Conservation (phyloP, 1,140 invertebrate genomes). For the Brachionus koreanus region DNA sequence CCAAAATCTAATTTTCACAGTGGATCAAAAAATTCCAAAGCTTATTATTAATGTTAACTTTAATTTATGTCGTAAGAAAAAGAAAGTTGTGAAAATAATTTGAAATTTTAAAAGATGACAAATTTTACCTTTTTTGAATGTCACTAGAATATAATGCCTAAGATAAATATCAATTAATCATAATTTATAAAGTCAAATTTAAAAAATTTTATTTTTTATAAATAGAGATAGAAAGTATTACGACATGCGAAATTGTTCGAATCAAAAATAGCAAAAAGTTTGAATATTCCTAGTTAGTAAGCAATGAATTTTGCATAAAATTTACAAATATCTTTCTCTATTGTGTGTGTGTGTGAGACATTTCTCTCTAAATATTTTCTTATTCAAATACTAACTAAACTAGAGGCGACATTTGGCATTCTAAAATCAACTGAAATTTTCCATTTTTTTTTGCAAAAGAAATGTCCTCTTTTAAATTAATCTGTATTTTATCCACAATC, state of each 20-base stretch:
- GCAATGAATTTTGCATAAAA: not conserved
- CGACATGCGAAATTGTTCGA: not conserved
- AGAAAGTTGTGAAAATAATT: too few species aligned
- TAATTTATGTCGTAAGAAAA: too few species aligned
- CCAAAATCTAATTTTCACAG: too few species aligned
- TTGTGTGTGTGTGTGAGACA: not conserved
- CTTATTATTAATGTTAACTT: too few species aligned
- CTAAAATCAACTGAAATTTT: too few species aligned
- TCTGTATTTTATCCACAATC: not conserved
- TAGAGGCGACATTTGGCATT: not conserved
- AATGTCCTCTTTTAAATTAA: not conserved
- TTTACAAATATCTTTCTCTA: not conserved
- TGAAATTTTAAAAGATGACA: too few species aligned
- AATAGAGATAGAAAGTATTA: not conserved
- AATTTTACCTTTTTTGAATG: too few species aligned
- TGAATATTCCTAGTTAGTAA: not conserved
- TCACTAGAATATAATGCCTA: not conserved
- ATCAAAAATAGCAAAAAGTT: not conserved
- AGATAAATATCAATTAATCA: slow-evolving; percentile 1
- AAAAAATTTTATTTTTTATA: not conserved
- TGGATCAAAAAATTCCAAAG: too few species aligned
- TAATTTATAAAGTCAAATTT: slow-evolving; percentile 5
- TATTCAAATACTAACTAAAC: not conserved
- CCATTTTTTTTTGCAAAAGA: too few species aligned
- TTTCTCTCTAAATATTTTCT: not conserved